These are phyloP conservation scores for Atopsyche davidsoni DNA, from an alignment of 1,140 invertebrate species.

Conservation along the genomic window DNA sequence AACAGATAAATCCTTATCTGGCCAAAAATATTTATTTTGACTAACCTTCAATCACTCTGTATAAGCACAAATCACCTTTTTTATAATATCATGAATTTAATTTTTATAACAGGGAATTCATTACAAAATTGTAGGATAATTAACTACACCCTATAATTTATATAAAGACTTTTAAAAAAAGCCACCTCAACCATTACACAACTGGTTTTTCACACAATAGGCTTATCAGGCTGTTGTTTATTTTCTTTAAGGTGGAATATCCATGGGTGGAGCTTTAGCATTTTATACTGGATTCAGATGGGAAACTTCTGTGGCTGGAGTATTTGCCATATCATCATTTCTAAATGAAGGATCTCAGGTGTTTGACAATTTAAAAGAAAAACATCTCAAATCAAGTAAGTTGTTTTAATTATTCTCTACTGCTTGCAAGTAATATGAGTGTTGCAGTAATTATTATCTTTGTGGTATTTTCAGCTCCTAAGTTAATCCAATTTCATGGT, in stretches of 20 bases:
- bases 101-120: too few species aligned
- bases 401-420: neutral
- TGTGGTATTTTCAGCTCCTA: conserved; percentile 18
- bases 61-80: too few species aligned
- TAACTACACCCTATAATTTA: too few species aligned
- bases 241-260: conserved; percentile 58
- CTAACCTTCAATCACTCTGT: too few species aligned
- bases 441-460: neutral
- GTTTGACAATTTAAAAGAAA: conserved; percentile 40
- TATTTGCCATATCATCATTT: conserved; percentile 66
- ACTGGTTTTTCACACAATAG: neutral
- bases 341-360: conserved; percentile 59
- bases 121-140: too few species aligned
- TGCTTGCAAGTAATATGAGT: neutral
- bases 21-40: too few species aligned
- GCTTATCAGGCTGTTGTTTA: neutral
- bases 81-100: too few species aligned
- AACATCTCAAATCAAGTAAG: conserved; percentile 10
- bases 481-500: conserved; percentile 26
- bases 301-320: conserved; percentile 56
- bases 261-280: conserved; percentile 68
- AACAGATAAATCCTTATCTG: too few species aligned
- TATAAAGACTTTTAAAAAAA: too few species aligned
- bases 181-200: too few species aligned
- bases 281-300: conserved; percentile 60